A percentile compares a stretch with the other conserved stretches of the same genome.
phyloP scores from a whole-genome alignment of 2,888 invertebrate genomes.

The Philereme transversata region DNA sequence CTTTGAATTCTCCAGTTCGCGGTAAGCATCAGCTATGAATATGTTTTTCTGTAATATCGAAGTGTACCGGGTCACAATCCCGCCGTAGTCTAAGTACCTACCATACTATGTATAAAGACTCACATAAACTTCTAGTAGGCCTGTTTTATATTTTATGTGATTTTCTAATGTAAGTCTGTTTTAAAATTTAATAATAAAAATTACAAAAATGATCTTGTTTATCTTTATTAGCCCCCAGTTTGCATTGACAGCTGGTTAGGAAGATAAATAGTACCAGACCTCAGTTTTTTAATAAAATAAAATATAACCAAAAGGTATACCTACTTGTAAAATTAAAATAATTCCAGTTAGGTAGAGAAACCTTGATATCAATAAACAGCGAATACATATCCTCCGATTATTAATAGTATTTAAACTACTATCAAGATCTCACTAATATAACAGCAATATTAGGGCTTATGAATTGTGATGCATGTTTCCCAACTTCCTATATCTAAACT shows the following conservation, averaged over 20 bases:
- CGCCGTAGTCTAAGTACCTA: slow-evolving; percentile 83
- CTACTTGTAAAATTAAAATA: no score
- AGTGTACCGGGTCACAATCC: slow-evolving; percentile 84
- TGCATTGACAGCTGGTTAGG: background rate
- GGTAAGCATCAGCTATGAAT: slow-evolving; percentile 54
- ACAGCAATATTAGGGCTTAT: no score
- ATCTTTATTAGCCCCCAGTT: background rate
- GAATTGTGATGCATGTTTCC: no score
- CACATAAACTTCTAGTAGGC: slow-evolving; percentile 84
- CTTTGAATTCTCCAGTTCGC: slow-evolving; percentile 14
- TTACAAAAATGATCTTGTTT: slow-evolving; percentile 49
- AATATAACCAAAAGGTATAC: no score
- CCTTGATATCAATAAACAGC: no score
- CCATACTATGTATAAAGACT: slow-evolving; percentile 81
- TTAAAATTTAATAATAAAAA: slow-evolving; percentile 78
- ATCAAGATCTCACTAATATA: no score
- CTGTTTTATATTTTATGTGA: slow-evolving; percentile 83
- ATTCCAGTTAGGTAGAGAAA: no score
- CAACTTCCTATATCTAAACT: no score
- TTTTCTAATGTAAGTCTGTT: slow-evolving; percentile 83
- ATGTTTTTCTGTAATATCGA: slow-evolving; percentile 73
- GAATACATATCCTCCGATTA: no score
- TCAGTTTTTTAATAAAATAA: no score
- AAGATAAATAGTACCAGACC: no score
- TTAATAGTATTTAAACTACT: no score